Conservation (phyloP, 1,140 invertebrate species). For the Bombus terrestris region DNA sequence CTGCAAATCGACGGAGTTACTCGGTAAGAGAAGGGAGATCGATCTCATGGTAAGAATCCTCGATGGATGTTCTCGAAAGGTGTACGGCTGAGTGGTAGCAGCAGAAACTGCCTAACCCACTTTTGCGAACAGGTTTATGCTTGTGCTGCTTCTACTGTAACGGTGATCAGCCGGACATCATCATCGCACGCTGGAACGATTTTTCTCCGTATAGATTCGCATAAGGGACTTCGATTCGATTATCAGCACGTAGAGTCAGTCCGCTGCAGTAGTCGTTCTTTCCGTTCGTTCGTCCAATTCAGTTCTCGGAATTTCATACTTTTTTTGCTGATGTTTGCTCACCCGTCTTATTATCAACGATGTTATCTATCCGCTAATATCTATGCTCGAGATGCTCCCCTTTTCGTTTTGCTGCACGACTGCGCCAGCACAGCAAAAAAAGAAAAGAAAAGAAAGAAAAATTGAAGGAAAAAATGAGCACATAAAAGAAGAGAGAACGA, state of each 20-base stretch:
- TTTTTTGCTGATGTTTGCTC: not conserved
- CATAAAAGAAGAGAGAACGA: not conserved
- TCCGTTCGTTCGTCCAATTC: not conserved
- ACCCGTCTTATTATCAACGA: not conserved
- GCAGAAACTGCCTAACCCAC: slow-evolving; percentile 77
- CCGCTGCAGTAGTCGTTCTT: not conserved
- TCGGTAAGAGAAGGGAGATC: slow-evolving; percentile 35
- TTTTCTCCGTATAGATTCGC: slow-evolving; percentile 58
- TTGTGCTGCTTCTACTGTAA: slow-evolving; percentile 72
- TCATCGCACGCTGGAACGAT: slow-evolving; percentile 55
- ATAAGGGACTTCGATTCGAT: not conserved
- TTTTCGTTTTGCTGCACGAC: not conserved
- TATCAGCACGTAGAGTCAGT: not conserved
- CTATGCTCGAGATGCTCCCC: no score
- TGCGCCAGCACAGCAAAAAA: no score
- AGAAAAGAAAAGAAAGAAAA: not conserved
- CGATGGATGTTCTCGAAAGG: slow-evolving; percentile 44
- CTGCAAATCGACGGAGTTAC: not conserved
- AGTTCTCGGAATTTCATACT: not conserved
- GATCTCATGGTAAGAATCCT: slow-evolving; percentile 46
- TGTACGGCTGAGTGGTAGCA: slow-evolving; percentile 42
- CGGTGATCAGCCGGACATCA: slow-evolving; percentile 76
- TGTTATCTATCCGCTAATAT: not conserved
- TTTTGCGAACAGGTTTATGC: slow-evolving; percentile 80
- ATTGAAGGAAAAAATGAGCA: not conserved